Conservation (phyloP, 2,888 invertebrate genomes). For the Athalia cordata region DNA sequence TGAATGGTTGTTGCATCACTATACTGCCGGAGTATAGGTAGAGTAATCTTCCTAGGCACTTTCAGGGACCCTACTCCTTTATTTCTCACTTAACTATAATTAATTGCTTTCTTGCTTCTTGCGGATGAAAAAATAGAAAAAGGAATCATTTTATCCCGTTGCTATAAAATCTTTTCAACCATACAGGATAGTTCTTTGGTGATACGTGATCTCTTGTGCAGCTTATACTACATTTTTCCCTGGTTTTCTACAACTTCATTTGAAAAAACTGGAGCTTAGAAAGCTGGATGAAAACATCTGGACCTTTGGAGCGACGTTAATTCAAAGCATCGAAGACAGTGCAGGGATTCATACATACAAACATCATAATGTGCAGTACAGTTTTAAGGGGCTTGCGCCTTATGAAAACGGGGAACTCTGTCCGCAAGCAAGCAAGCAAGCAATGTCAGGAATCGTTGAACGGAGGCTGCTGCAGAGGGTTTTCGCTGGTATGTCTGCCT, state of each 20-base stretch:
- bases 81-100: constrained; percentile 22
- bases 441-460: constrained; percentile 37
- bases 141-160: neutral
- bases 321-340: neutral
- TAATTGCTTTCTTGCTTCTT: constrained; percentile 9
- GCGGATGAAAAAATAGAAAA: constrained; percentile 5
- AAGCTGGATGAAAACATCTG: constrained; percentile 21
- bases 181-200: neutral
- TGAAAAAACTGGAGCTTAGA: too few species aligned
- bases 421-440: constrained; percentile 33
- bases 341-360: constrained; percentile 1
- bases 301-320: neutral
- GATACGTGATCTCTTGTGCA: too few species aligned
- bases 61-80: too few species aligned
- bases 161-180: neutral
- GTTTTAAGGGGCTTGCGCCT: neutral
- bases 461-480: constrained; percentile 19
- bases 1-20: constrained; percentile 34
- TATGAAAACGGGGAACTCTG: constrained; percentile 41
- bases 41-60: neutral
- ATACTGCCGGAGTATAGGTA: neutral
- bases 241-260: too few species aligned
- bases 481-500: constrained; percentile 37
- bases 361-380: constrained; percentile 16
- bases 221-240: too few species aligned